Conservation (phyloP, 2,113 vertebrate species). For the Calyptommatus sinebrachiatus region DNA sequence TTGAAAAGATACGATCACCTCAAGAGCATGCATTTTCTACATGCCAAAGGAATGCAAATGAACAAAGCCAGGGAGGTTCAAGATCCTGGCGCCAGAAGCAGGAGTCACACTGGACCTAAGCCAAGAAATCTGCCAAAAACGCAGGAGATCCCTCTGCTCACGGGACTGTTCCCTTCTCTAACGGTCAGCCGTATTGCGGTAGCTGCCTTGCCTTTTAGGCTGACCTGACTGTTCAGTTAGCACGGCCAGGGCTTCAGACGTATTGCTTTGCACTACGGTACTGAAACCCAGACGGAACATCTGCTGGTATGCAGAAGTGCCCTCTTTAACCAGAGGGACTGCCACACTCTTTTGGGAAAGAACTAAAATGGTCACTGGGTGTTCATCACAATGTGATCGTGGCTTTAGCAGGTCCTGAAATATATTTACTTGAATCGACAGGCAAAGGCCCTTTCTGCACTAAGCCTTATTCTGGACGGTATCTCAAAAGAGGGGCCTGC, state of each 20-base stretch:
- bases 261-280: neutral
- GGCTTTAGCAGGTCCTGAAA: constrained; percentile 8
- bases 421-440: constrained; percentile 5
- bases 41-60: constrained; percentile 23
- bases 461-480: too few relatives aligned
- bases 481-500: too few relatives aligned
- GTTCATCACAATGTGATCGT: neutral
- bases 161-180: constrained; percentile 61
- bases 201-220: constrained; percentile 56
- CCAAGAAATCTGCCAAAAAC: constrained; percentile 20
- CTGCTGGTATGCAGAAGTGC: constrained; percentile 2
- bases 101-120: constrained; percentile 37
- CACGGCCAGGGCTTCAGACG: constrained; percentile 14
- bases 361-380: constrained; percentile 36
- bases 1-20: constrained; percentile 13
- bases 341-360: neutral
- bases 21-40: constrained; percentile 34
- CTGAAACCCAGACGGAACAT: constrained; percentile 3
- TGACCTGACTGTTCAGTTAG: constrained; percentile 51
- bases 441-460: neutral
- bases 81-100: constrained; percentile 7
- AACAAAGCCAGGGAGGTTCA: constrained; percentile 39
- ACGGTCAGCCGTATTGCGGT: constrained; percentile 61
- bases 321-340: constrained; percentile 19
- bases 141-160: constrained; percentile 40